Conservation (phyloP, 2,888 invertebrate genomes). For the Epistrophe grossulariae region DNA sequence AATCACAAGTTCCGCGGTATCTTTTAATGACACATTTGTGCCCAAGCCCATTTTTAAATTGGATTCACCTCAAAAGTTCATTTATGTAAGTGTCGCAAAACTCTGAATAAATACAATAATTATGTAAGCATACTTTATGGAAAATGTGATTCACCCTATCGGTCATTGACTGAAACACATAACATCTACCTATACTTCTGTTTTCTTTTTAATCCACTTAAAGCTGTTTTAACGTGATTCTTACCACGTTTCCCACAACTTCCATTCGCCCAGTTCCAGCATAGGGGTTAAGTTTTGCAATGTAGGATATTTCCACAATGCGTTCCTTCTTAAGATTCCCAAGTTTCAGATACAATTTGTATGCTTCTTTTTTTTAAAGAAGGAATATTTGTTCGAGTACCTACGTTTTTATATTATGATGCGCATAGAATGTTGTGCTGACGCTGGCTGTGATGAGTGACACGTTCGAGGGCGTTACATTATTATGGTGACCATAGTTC, state of each 20-base stretch:
- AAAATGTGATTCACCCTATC: constrained; percentile 29
- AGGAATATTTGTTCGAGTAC: background rate
- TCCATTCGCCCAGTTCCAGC: constrained; percentile 24
- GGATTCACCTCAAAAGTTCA: constrained; percentile 1
- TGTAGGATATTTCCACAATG: constrained; percentile 18
- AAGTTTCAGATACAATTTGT: constrained; percentile 22
- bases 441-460: background rate
- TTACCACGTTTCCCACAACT: constrained; percentile 34
- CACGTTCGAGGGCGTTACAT: background rate
- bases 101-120: background rate
- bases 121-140: background rate
- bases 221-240: constrained; percentile 32
- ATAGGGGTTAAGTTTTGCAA: constrained; percentile 46
- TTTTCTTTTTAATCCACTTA: constrained; percentile 56
- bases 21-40: background rate
- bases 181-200: background rate
- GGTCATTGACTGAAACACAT: constrained; percentile 38
- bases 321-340: constrained; percentile 9
- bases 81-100: background rate
- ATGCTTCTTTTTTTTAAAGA: background rate
- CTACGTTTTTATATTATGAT: background rate
- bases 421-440: constrained; percentile 23
- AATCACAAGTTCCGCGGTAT: background rate
- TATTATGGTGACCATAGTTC: background rate
- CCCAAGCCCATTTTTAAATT: constrained; percentile 11